phyloP scores from a whole-genome alignment of 1,140 invertebrate genomes.

The Drosophila trapezifrons region DNA sequence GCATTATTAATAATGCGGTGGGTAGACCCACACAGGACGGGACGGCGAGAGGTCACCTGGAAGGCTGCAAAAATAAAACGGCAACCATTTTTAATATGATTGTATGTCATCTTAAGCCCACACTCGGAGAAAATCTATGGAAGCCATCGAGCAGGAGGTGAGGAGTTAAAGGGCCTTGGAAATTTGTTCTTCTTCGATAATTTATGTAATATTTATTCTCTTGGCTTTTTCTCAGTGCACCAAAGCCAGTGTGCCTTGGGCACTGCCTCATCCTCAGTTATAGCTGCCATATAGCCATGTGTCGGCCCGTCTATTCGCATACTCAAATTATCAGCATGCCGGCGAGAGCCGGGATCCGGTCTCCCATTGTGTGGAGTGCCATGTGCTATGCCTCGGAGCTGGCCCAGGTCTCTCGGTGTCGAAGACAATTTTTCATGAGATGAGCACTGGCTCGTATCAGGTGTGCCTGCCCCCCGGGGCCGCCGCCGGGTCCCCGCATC shows the following conservation, averaged over 20 bases:
- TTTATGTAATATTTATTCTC: not conserved
- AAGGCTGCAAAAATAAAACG: constrained; percentile 80
- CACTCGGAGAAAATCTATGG: constrained; percentile 11
- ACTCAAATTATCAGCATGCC: constrained; percentile 80
- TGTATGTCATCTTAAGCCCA: constrained; percentile 81
- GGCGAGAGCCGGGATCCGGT: constrained; percentile 40
- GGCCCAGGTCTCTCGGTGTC: constrained; percentile 66
- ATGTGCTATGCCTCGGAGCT: constrained; percentile 34
- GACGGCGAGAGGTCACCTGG: constrained; percentile 67
- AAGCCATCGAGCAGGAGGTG: not conserved
- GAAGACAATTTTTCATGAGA: constrained; percentile 80
- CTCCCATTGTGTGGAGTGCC: constrained; percentile 51
- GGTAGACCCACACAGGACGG: constrained; percentile 33
- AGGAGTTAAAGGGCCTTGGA: not conserved
- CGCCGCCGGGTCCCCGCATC: constrained; percentile 8
- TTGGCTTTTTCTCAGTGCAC: not conserved
- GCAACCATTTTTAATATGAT: constrained; percentile 83
- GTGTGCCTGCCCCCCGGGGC: constrained; percentile 44
- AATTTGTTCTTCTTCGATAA: not conserved
- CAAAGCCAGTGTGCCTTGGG: constrained; percentile 31
- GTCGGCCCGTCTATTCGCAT: constrained; percentile 69
- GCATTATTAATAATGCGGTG: constrained; percentile 79
- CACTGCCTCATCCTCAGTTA: constrained; percentile 31
- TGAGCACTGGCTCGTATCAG: constrained; percentile 64
- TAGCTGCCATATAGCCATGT: constrained; percentile 37